phyloP scores from a whole-genome alignment of 2,888 invertebrate species.

The Amphipoea oculea region DNA sequence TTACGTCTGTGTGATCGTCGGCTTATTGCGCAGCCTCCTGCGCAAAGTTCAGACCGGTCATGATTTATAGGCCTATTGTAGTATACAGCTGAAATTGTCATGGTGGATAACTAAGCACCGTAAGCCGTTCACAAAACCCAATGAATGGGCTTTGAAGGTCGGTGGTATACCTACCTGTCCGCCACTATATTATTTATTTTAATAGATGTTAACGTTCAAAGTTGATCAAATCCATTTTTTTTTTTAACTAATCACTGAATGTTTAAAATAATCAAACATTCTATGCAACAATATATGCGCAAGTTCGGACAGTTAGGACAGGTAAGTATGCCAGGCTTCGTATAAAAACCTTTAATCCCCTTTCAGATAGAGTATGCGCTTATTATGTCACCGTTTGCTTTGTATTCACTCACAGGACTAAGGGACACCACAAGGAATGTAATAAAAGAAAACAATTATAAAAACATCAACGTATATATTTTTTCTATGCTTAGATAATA shows the following conservation, averaged over 20 bases:
- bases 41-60: background rate
- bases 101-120: no score
- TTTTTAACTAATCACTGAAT: background rate
- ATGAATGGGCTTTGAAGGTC: background rate
- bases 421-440: conserved; percentile 2
- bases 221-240: background rate
- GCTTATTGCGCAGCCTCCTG: background rate
- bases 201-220: background rate
- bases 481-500: conserved; percentile 50
- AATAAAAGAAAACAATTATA: conserved; percentile 49
- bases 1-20: background rate
- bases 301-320: no score
- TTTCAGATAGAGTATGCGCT: background rate
- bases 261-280: no score
- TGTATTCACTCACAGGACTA: conserved; percentile 8
- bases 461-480: conserved; percentile 65
- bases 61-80: background rate
- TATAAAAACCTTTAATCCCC: background rate
- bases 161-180: background rate
- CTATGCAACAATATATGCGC: no score
- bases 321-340: no score
- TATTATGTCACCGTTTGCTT: conserved; percentile 9
- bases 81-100: conserved; percentile 8
- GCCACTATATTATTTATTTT: background rate
- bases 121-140: background rate